A percentile compares a stretch with the other conserved stretches of the same genome.
phyloP scores from a whole-genome alignment of 2,797 vertebrate species.

The Mus minutoides region DNA sequence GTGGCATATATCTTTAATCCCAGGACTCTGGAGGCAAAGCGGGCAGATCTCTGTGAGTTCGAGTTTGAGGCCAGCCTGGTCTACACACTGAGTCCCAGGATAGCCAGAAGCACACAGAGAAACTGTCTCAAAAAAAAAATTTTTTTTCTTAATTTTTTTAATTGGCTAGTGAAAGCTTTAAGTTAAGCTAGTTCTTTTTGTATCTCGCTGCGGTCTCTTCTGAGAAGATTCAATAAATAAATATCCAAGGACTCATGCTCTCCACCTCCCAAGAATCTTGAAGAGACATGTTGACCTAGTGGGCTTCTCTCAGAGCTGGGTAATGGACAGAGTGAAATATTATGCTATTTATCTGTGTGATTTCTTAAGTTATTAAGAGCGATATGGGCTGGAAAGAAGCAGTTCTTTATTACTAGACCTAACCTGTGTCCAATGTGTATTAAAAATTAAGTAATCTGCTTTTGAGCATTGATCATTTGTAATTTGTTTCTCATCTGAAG shows the following conservation, averaged over 20 bases:
- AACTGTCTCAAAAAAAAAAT: neutral
- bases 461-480: slow-evolving; percentile 62
- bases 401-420: slow-evolving; percentile 52
- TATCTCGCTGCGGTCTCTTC: slow-evolving; percentile 26
- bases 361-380: slow-evolving; percentile 66
- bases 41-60: neutral
- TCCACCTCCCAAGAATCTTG: neutral
- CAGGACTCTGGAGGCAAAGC: neutral
- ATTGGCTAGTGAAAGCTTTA: neutral
- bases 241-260: neutral
- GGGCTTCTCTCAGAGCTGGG: neutral
- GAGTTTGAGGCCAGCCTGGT: neutral
- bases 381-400: slow-evolving; percentile 34
- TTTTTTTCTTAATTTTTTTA: too few species aligned
- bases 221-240: slow-evolving; percentile 52
- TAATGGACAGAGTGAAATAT: slow-evolving; percentile 55
- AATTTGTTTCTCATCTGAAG: slow-evolving; percentile 67
- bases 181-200: neutral
- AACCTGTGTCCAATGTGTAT: slow-evolving; percentile 35
- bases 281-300: slow-evolving; percentile 5
- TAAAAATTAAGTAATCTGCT: slow-evolving; percentile 48
- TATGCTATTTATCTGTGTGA: slow-evolving; percentile 21
- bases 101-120: neutral
- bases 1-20: neutral
- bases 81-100: neutral